These are phyloP conservation scores for Trichacis sp. DNA, from an alignment of 2,888 invertebrate genomes.

Conservation along the genomic window DNA sequence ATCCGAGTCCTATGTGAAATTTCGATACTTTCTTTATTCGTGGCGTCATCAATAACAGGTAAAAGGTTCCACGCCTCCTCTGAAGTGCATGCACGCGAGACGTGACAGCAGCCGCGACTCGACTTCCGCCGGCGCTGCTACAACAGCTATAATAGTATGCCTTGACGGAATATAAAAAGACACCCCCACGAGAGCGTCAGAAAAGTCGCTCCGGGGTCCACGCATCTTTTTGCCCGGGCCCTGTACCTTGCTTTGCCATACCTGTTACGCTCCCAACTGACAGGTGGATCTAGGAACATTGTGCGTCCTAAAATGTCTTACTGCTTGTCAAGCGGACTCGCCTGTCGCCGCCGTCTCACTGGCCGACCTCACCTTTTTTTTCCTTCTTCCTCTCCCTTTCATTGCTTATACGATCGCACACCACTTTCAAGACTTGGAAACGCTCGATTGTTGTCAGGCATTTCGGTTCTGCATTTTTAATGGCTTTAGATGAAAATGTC, in stretches of 20 bases:
- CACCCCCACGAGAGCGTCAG: conserved; percentile 16
- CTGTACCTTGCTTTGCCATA: conserved; percentile 9
- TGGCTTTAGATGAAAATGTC: conserved; percentile 8
- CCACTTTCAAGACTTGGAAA: conserved; percentile 2
- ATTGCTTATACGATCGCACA: background rate
- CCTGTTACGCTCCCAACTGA: conserved; percentile 30
- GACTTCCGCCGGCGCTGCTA: conserved; percentile 32
- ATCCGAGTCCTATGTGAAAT: too few species aligned
- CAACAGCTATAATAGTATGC: conserved; percentile 6
- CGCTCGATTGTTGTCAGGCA: background rate
- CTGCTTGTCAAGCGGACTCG: conserved; percentile 25
- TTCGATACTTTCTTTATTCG: too few species aligned
- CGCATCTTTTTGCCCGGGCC: background rate
- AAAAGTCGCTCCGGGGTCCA: conserved; percentile 23
- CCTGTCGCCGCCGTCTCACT: conserved; percentile 33
- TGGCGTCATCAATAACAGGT: too few species aligned
- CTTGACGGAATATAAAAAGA: conserved; percentile 30
- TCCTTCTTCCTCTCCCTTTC: conserved; percentile 15
- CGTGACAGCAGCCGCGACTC: conserved; percentile 29
- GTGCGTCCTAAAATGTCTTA: conserved; percentile 28
- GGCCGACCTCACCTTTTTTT: conserved; percentile 4
- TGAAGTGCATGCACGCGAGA: conserved; percentile 6
- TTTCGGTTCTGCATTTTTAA: conserved; percentile 2
- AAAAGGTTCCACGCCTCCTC: conserved; percentile 32
- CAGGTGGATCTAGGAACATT: conserved; percentile 39